A percentile compares a stretch with the other conserved stretches of the same genome.
Evolutionary conservation across 2,113 vertebrate genomes (phyloP).

Genomic region (Pseudois nayaur): DNA sequence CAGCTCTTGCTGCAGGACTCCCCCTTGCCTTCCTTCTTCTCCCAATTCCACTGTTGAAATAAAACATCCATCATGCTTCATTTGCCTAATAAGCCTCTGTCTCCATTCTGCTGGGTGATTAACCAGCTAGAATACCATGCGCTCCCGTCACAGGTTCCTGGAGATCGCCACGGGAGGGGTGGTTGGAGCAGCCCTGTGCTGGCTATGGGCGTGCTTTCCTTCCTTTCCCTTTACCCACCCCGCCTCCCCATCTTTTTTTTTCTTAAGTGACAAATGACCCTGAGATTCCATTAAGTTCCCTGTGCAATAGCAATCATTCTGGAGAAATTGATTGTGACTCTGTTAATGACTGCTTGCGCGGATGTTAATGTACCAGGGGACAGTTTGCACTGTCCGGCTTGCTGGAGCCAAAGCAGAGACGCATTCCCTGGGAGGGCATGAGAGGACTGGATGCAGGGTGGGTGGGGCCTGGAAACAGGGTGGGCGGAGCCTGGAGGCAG

Average conservation of each 20-base stretch:
- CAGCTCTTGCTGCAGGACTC: neutral
- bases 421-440: neutral
- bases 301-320: constrained; percentile 27
- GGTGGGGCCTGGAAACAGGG: neutral
- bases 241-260: too few species aligned
- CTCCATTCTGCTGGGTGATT: neutral
- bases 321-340: constrained; percentile 54
- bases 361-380: constrained; percentile 41
- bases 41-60: neutral
- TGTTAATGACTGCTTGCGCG: constrained; percentile 46
- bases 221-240: neutral
- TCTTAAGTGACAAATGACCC: constrained; percentile 31
- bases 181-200: neutral
- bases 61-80: neutral
- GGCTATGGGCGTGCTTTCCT: neutral
- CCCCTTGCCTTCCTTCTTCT: neutral
- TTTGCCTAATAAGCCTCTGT: neutral
- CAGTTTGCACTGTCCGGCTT: constrained; percentile 11
- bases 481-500: neutral
- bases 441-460: neutral
- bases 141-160: neutral
- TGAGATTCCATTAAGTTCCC: constrained; percentile 52
- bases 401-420: neutral
- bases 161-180: neutral
- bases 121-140: neutral